Percentiles rank a stretch among this genome's conserved stretches.
phyloP scores from a whole-genome alignment of 37 sponge, comb jelly and placozoan genomes.

The Spongilla lacustris region DNA sequence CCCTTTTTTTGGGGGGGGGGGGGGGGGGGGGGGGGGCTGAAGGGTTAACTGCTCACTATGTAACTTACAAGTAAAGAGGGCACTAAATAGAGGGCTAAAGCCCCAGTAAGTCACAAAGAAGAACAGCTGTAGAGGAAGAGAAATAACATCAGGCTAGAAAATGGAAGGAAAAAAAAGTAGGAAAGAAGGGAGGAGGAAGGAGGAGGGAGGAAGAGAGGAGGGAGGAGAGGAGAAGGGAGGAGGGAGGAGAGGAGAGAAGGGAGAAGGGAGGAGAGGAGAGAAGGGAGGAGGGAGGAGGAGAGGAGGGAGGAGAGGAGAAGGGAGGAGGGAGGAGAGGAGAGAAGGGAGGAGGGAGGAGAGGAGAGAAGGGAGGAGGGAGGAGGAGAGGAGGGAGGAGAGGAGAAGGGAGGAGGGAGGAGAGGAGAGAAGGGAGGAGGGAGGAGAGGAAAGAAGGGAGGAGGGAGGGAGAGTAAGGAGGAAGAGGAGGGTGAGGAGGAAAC shows the following conservation, averaged over 20 bases:
- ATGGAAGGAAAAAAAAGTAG: too few species aligned
- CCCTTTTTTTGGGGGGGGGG: too few species aligned
- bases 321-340: not conserved
- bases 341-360: not conserved
- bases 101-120: slow-evolving; percentile 58
- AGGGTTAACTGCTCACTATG: too few species aligned
- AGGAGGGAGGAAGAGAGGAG: too few species aligned
- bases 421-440: not conserved
- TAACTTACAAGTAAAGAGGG: slow-evolving; percentile 39
- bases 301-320: not conserved
- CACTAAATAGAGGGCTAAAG: slow-evolving; percentile 35
- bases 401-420: too few species aligned
- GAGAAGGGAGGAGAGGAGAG: not conserved
- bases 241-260: too few species aligned
- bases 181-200: not conserved
- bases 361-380: not conserved
- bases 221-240: not conserved
- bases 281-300: not conserved
- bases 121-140: slow-evolving; percentile 42
- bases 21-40: not conserved
- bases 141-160: not conserved
- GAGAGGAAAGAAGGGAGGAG: not conserved
- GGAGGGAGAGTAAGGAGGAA: not conserved
- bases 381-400: too few species aligned
- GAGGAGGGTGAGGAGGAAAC: not conserved